A percentile compares a stretch with the other conserved stretches of the same genome.
These are phyloP conservation scores for Scaptodrosophila lebanonensis DNA, from an alignment of 1,140 invertebrate genomes.

Conservation along the genomic window DNA sequence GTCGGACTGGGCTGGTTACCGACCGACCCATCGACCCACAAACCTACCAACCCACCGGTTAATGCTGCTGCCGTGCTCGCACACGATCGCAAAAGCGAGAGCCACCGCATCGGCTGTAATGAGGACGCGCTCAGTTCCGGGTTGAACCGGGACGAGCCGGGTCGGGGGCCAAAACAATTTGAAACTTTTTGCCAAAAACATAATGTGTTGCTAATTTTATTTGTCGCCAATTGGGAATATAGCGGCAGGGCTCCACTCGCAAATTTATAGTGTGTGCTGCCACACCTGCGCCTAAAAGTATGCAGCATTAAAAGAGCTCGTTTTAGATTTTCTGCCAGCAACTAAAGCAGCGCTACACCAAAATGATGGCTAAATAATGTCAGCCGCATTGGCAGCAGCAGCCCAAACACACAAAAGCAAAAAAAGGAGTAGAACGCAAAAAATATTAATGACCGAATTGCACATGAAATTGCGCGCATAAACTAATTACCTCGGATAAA, in stretches of 20 bases:
- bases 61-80: not conserved
- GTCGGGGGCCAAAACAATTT: slow-evolving; percentile 52
- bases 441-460: slow-evolving; percentile 65
- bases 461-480: slow-evolving; percentile 74
- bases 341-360: slow-evolving; percentile 35
- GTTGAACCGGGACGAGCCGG: slow-evolving; percentile 2
- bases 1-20: slow-evolving; percentile 2
- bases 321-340: slow-evolving; percentile 27
- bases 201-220: slow-evolving; percentile 74
- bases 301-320: slow-evolving; percentile 44
- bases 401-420: slow-evolving; percentile 36
- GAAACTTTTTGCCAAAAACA: slow-evolving; percentile 71
- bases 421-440: slow-evolving; percentile 16
- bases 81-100: too few relatives aligned
- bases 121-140: slow-evolving; percentile 4
- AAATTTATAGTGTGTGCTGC: slow-evolving; percentile 59
- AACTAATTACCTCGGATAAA: slow-evolving; percentile 73
- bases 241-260: slow-evolving; percentile 30
- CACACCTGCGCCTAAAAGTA: slow-evolving; percentile 53
- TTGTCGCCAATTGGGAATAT: slow-evolving; percentile 69
- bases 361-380: slow-evolving; percentile 65
- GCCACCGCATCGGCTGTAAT: too few relatives aligned
- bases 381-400: too few relatives aligned
- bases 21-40: slow-evolving; percentile 21
- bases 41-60: slow-evolving; percentile 12